Percentiles rank a stretch among this genome's conserved stretches.
phyloP scores from a whole-genome alignment of 23 tunicate species.

The Phallusia fumigata region DNA sequence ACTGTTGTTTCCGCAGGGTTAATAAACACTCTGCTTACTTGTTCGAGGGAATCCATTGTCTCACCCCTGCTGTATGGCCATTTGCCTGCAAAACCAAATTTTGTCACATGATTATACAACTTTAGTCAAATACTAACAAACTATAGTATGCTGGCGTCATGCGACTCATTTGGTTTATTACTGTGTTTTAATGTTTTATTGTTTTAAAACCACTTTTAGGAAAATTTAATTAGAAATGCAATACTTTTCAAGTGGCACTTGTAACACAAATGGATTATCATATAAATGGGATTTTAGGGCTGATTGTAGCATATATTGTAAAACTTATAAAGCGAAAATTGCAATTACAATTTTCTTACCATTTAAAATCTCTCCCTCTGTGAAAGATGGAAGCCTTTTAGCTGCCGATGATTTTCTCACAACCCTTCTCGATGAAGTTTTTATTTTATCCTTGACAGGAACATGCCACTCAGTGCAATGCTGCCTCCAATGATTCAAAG shows the following conservation, averaged over 20 bases:
- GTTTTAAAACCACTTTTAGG: too few species aligned
- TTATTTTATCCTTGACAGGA: not conserved
- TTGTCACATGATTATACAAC: too few species aligned
- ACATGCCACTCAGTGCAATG: not conserved
- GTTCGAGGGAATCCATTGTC: not conserved
- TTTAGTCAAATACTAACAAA: too few species aligned
- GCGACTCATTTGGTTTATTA: too few species aligned
- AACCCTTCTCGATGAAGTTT: slow-evolving; percentile 17
- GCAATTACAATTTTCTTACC: slow-evolving; percentile 40
- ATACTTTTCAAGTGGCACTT: too few species aligned
- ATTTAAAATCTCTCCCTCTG: slow-evolving; percentile 45
- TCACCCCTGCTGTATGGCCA: slow-evolving; percentile 34
- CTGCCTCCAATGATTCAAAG: not conserved
- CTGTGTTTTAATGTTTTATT: too few species aligned
- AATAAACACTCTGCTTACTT: not conserved
- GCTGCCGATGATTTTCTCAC: slow-evolving; percentile 80
- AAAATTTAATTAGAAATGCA: too few species aligned
- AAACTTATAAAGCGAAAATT: too few species aligned
- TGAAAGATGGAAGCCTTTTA: slow-evolving; percentile 44
- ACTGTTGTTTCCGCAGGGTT: not conserved
- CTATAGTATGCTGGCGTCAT: too few species aligned
- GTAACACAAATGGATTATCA: too few species aligned
- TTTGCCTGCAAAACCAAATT: slow-evolving; percentile 30
- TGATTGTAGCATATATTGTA: too few species aligned
- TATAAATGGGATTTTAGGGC: too few species aligned